Conservation (phyloP, 2,797 vertebrate genomes). For the Buphagus erythrorhynchus region DNA sequence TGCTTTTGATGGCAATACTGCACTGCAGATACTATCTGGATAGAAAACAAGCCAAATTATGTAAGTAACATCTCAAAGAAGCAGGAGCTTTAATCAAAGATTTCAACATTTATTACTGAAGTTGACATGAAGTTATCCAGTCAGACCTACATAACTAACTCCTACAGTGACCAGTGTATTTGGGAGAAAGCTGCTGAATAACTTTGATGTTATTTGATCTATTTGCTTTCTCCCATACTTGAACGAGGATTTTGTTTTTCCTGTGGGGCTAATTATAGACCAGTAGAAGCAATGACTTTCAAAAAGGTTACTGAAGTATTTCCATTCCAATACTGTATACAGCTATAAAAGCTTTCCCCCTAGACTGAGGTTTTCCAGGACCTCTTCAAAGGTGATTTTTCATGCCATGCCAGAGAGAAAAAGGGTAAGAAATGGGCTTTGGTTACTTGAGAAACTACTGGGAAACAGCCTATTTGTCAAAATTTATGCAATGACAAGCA, state of each 20-base stretch:
- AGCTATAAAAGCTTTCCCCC: conserved; percentile 11
- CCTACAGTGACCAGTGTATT: neutral
- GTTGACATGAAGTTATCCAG: neutral
- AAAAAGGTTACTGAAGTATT: conserved; percentile 61
- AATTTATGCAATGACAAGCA: neutral
- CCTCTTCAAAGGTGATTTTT: conserved; percentile 1
- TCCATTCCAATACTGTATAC: conserved; percentile 20
- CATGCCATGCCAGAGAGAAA: neutral
- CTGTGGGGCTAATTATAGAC: conserved; percentile 54
- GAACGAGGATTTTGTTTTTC: conserved; percentile 54
- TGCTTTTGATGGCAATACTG: conserved; percentile 99
- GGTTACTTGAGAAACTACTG: neutral
- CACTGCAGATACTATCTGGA: conserved; percentile 96
- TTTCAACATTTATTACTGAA: neutral
- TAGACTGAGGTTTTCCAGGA: conserved; percentile 7
- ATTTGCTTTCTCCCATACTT: conserved; percentile 29
- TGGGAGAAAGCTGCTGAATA: neutral
- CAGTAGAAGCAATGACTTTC: conserved; percentile 59
- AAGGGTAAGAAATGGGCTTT: neutral
- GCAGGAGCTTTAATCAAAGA: neutral
- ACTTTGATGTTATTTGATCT: conserved; percentile 26
- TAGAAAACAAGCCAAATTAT: conserved; percentile 48
- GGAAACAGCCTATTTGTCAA: neutral
- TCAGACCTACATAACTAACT: neutral
- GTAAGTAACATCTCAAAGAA: conserved; percentile 20